A percentile compares a stretch with the other conserved stretches of the same genome.
Conservation (phyloP, 2,113 vertebrate species). For the Neolamprologus fasciatus region DNA sequence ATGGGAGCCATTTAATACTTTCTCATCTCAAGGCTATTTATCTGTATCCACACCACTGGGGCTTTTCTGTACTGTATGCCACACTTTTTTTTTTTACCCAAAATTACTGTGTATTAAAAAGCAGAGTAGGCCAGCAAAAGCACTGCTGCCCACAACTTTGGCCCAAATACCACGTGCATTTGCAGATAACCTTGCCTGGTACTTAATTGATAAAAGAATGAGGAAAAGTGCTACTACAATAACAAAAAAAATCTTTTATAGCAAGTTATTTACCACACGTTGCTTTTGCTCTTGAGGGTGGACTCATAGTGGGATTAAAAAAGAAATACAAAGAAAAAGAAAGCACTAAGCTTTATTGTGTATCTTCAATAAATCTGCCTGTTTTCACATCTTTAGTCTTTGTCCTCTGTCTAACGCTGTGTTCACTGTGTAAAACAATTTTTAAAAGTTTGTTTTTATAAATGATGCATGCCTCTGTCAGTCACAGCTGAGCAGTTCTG, state of each 20-base stretch:
- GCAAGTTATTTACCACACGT: background rate
- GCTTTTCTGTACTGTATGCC: background rate
- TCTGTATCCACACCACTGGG: conserved; percentile 31
- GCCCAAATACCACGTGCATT: background rate
- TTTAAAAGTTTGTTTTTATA: background rate
- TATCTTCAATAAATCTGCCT: conserved; percentile 3
- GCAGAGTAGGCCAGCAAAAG: background rate
- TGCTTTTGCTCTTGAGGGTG: background rate
- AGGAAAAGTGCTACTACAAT: background rate
- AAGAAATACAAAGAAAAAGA: background rate
- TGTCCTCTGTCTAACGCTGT: background rate
- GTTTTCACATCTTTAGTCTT: background rate
- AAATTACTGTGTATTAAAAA: background rate
- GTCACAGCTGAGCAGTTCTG: background rate
- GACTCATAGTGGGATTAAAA: background rate
- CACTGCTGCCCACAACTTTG: background rate
- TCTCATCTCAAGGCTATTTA: conserved; percentile 43
- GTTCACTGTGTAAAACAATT: background rate
- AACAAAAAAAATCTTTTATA: conserved; percentile 16
- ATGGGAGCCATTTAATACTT: conserved; percentile 54
- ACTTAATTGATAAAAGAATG: conserved; percentile 25
- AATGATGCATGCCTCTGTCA: background rate
- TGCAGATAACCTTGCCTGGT: conserved; percentile 2
- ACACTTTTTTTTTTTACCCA: background rate
- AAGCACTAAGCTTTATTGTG: background rate